Base-by-base conservation (phyloP, 1,140 invertebrate genomes). In the Centruroides sculpturatus region DNA sequence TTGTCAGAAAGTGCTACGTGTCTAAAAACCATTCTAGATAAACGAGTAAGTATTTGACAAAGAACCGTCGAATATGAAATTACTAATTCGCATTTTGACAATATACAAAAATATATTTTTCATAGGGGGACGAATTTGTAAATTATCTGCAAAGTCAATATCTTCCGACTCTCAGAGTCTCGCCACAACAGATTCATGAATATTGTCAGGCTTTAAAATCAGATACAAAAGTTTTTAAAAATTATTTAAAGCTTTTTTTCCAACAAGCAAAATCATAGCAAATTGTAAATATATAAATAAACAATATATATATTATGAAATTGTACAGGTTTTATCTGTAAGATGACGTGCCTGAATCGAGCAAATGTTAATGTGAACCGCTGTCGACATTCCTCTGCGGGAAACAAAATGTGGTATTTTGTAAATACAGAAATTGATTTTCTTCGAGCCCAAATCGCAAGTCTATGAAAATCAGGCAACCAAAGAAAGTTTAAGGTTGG, bases 141-240 rank as follows among this genome's bases (percentile, higher is more conserved):
- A 70, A 65, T 3, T 79, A 72, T 70, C 66, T 80, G 23, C 72
- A 75, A 57, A 67, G 61, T 11, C 70, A 74, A 6, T 78, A 78
- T 66, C 68, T 80, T 10, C 76, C 76, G 3, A 75, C 71, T 47
- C 67, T 78, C 48, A 68, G 76, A 51, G 47, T 79, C 7, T 67
- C 71, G 11, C 67, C 69, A 51, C 60, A 73, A 53, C 68, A 73
- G 23, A 73, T 71, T 56, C 69, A 74, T 60, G 75, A 79, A 68
- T 78, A 74, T 65, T 77, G 76, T 66, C 70, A 73, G 62, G 75
- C 75, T 41, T 69, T 80, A 46, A 73, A 71, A 55, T 68, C 73
- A 48, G 75, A 77, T 61, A 66, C 63, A 9, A 80, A 79, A 68
- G 62, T 72, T 55, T 80, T 79, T 68, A 77, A 74, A 68, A 71